Evolutionary conservation across 2,888 invertebrate species (phyloP), one percentile per base, ranked within the genome.

Genomic region (Drosophila monieri): DNA sequence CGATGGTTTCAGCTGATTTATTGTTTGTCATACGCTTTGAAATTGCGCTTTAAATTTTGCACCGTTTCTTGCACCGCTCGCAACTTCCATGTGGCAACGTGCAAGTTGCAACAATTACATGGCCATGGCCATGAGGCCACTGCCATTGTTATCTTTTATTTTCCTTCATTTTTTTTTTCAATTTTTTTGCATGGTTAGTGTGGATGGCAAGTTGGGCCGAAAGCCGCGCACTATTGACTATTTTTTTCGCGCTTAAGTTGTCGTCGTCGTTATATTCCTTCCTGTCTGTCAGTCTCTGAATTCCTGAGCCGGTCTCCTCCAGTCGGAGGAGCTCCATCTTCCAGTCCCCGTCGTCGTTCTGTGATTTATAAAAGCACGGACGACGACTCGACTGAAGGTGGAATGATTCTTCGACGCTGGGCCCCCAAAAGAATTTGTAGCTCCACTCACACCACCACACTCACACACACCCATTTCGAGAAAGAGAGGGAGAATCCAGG

Each of bases 1-100:
- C 52, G 69, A 85, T 81, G 86, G 84, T 77, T 81, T 80, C 73
- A 77, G 78, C 87, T 84, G 84, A 84, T 84, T 84, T 84, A 84
- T 84, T 85, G 84, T 84, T 84, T 84, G 85, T 84, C 88, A 85
- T 87, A 87, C 72, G 78, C 85, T 65, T 70, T 75, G 85, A 84
- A 84, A 84, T 87, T 87, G 87, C 83, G 85, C 88, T 87, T 84
- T 84, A 84, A 84, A 84, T 87, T 84, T 87, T 87, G 84, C 67
- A 74, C 76, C 73, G 66, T 69, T 67, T 76, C 62, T 61, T 21
- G 18, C 21, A 72, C 69, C 79, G 69, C 72, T 49, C 30, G 56
- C 56, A 55, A 30, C 58, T 23, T 23, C 59, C 44, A 39, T 44
- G 25, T 18, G 43, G 58, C 58, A 54, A 59, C 30, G 30, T 55